Evolutionary conservation across 2,797 vertebrate species (phyloP).

Genomic region (Pelobates cultripes): DNA sequence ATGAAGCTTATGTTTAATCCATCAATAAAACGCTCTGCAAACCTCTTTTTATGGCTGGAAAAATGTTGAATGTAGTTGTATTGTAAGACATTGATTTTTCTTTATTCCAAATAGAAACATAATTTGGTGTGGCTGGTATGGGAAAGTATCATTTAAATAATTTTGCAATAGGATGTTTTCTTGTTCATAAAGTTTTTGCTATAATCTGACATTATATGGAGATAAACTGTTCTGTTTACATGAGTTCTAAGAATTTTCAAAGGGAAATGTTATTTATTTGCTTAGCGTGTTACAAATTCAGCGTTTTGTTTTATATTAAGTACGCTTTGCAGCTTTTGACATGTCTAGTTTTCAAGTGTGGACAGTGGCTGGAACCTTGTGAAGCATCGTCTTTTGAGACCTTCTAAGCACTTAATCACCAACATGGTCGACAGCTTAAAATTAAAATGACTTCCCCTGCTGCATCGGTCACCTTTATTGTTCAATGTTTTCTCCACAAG

Average conservation of each 20-base stretch:
- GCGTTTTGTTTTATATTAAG: slow-evolving; percentile 16
- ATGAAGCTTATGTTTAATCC: too few relatives aligned
- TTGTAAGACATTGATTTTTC: too few relatives aligned
- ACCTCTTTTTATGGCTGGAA: too few relatives aligned
- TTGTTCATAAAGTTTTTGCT: neutral
- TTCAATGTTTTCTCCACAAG: slow-evolving; percentile 58
- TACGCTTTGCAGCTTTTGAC: slow-evolving; percentile 29
- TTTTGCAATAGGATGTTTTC: neutral
- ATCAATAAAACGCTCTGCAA: too few relatives aligned
- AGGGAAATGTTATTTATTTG: neutral
- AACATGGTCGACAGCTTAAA: slow-evolving; percentile 2
- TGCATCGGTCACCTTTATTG: slow-evolving; percentile 54
- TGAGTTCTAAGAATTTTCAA: neutral
- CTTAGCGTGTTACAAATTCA: neutral
- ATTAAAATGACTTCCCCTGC: slow-evolving; percentile 34
- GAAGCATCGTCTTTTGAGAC: neutral
- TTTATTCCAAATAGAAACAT: too few relatives aligned
- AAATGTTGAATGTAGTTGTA: too few relatives aligned
- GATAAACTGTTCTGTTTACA: neutral
- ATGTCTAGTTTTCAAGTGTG: slow-evolving; percentile 39
- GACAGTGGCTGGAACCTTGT: slow-evolving; percentile 11
- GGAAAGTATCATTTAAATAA: neutral
- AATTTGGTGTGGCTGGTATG: too few relatives aligned
- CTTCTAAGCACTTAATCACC: neutral
- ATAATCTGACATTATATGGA: neutral